Percentiles rank a stretch among this genome's conserved stretches.
These are phyloP conservation scores for Acanthacorydalis orientalis DNA, from an alignment of 2,888 invertebrate genomes.

Conservation along the genomic window DNA sequence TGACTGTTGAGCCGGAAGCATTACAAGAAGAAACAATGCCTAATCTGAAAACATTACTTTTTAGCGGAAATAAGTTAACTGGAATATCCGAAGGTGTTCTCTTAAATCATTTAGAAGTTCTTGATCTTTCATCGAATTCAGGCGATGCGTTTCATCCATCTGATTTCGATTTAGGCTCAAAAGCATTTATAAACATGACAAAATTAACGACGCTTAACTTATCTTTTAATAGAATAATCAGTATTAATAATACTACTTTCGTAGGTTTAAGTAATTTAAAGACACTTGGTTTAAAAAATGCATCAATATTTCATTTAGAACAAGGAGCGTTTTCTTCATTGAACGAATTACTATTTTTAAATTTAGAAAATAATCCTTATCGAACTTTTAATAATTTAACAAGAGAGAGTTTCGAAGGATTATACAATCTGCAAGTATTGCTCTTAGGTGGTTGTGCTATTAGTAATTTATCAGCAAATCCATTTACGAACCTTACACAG, in stretches of 20 bases:
- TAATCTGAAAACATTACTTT: conserved; percentile 30
- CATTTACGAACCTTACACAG: conserved; percentile 31
- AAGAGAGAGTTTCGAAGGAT: conserved; percentile 28
- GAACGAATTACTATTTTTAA: conserved; percentile 28
- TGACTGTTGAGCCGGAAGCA: conserved; percentile 29
- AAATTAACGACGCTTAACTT: conserved; percentile 32
- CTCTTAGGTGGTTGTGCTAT: conserved; percentile 34
- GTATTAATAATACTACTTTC: conserved; percentile 32
- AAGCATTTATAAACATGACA: conserved; percentile 31
- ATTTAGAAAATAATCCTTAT: conserved; percentile 36
- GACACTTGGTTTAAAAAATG: conserved; percentile 33
- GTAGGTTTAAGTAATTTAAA: conserved; percentile 30
- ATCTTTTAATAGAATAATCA: conserved; percentile 34
- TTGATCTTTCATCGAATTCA: conserved; percentile 36
- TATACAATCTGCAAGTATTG: conserved; percentile 30
- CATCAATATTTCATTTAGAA: conserved; percentile 32
- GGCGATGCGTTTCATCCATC: conserved; percentile 26
- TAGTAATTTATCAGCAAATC: conserved; percentile 24
- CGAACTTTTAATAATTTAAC: conserved; percentile 27
- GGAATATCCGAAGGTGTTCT: conserved; percentile 33
- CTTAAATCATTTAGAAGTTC: conserved; percentile 27
- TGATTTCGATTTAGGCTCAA: conserved; percentile 32
- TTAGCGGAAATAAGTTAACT: conserved; percentile 35
- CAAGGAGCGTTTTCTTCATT: conserved; percentile 29
- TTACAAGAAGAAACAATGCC: conserved; percentile 31